phyloP scores from a whole-genome alignment of 2,113 vertebrate species.

The Prolemur simus region DNA sequence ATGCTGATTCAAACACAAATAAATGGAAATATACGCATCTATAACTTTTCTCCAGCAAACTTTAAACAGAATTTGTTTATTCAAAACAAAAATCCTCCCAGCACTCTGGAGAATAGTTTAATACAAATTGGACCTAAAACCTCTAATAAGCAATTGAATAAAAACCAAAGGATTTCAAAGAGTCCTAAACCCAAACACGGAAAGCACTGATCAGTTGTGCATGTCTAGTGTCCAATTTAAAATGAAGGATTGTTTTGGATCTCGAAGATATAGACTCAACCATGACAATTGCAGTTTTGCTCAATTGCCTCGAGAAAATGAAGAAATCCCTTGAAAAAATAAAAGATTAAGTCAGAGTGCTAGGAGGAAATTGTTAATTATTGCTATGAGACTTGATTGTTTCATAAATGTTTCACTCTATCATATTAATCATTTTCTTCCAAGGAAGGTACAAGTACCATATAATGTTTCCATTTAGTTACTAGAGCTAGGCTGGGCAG shows the following conservation, averaged over 20 bases:
- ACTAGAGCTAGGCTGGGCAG: not conserved
- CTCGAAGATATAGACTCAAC: conserved; percentile 42
- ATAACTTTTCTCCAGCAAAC: not conserved
- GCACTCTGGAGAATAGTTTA: not conserved
- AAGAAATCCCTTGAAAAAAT: conserved; percentile 64
- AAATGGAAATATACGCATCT: not conserved
- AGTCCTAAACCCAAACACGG: not conserved
- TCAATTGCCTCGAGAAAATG: conserved; percentile 49
- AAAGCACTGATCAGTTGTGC: not conserved
- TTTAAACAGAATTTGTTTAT: not conserved
- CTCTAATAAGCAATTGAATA: conserved; percentile 23
- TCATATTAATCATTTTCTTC: not conserved
- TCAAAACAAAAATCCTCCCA: not conserved
- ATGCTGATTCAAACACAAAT: not conserved
- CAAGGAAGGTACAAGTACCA: not conserved
- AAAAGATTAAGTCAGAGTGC: conserved; percentile 38
- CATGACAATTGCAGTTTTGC: conserved; percentile 60
- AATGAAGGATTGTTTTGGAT: conserved; percentile 60
- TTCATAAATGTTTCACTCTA: conserved; percentile 3
- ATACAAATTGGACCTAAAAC: conserved; percentile 10
- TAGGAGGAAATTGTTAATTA: conserved; percentile 57
- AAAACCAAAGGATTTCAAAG: conserved; percentile 9
- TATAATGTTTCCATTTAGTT: not conserved
- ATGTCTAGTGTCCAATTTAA: conserved; percentile 50
- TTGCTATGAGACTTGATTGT: conserved; percentile 4